A percentile compares a stretch with the other conserved stretches of the same genome.
Evolutionary conservation across 2,888 invertebrate genomes (phyloP).

Genomic region (Antitype chi): DNA sequence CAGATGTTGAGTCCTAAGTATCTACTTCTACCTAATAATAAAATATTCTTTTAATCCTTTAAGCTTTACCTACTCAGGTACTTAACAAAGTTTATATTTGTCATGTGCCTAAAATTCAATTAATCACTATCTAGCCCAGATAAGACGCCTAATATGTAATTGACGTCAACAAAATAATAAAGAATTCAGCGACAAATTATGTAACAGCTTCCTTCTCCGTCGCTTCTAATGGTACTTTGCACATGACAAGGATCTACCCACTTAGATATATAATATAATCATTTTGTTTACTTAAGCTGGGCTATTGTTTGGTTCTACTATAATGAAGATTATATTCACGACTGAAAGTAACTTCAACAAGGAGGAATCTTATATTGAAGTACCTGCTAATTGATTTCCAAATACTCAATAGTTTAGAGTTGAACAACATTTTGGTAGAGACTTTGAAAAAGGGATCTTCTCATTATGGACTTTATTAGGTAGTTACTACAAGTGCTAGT

Average conservation of each 20-base stretch:
- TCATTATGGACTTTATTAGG: too few relatives aligned
- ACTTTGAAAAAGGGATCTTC: neutral
- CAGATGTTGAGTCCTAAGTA: neutral
- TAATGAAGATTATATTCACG: neutral
- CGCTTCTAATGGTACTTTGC: constrained; percentile 32
- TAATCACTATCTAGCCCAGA: constrained; percentile 5
- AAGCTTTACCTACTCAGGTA: neutral
- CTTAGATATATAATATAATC: constrained; percentile 12
- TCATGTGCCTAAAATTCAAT: constrained; percentile 2
- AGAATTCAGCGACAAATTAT: constrained; percentile 43
- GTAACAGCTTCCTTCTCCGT: constrained; percentile 14
- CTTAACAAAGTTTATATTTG: neutral
- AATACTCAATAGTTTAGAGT: too few relatives aligned
- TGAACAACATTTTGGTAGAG: neutral
- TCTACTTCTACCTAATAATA: neutral
- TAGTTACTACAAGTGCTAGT: too few relatives aligned
- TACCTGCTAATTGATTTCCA: neutral
- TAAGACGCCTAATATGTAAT: constrained; percentile 13
- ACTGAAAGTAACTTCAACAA: neutral
- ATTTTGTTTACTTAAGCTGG: constrained; percentile 11
- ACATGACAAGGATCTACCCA: constrained; percentile 33
- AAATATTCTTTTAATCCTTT: neutral
- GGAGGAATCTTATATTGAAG: neutral
- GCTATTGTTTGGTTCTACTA: neutral
- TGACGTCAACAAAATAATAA: constrained; percentile 43